Evolutionary conservation across 2,797 vertebrate genomes (phyloP).

Genomic region (Pteropus rufus): DNA sequence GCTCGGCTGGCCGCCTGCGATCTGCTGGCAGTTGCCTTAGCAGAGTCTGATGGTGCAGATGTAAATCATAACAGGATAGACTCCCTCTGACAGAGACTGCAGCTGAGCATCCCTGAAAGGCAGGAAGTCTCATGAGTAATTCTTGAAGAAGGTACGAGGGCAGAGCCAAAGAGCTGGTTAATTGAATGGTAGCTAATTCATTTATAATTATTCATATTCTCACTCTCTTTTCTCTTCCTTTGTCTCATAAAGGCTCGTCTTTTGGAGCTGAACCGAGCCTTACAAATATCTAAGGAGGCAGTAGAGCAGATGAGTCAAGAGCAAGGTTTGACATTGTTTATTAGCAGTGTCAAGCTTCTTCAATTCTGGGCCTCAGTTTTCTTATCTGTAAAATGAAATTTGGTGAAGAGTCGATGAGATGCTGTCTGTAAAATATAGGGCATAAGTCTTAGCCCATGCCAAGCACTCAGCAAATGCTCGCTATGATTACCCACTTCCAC

Average conservation of each 20-base stretch:
- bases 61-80: not conserved
- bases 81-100: not conserved
- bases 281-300: not conserved
- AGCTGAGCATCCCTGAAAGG: not conserved
- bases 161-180: not conserved
- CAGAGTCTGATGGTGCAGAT: not conserved
- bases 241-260: not conserved
- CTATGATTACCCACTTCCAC: not conserved
- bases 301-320: not conserved
- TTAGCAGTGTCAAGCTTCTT: not conserved
- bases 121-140: not conserved
- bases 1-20: not conserved
- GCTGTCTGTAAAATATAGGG: not conserved
- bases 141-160: not conserved
- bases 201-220: not conserved
- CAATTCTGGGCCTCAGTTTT: not conserved
- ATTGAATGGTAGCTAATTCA: not conserved
- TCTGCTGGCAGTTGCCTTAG: not conserved
- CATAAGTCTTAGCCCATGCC: rapidly evolving
- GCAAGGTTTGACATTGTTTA: not conserved
- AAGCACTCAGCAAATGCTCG: not conserved
- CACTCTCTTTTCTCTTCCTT: not conserved
- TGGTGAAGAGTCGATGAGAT: not conserved
- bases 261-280: not conserved
- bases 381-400: not conserved